These are phyloP conservation scores for Epiperipatus broadwayi DNA, from an alignment of 2,888 invertebrate species.

Conservation along the genomic window DNA sequence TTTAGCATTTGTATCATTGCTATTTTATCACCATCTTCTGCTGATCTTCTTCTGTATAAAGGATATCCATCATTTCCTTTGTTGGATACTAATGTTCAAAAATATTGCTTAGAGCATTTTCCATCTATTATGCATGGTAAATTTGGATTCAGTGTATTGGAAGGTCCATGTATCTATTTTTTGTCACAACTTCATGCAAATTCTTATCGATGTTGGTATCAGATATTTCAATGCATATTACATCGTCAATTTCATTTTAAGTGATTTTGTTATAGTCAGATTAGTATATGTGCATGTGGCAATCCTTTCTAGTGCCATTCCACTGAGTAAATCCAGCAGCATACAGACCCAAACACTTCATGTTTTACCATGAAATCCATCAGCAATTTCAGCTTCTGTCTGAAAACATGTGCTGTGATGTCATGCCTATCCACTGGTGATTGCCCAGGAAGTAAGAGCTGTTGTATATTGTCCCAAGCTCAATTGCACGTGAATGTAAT, in stretches of 20 bases:
- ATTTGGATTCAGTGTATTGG: conserved; percentile 15
- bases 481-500: conserved; percentile 24
- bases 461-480: conserved; percentile 22
- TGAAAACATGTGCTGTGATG: conserved; percentile 19
- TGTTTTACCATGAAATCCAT: conserved; percentile 18
- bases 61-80: conserved; percentile 26
- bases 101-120: conserved; percentile 15
- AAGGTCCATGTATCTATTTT: conserved; percentile 21
- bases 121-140: conserved; percentile 18
- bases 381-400: conserved; percentile 19
- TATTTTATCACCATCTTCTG: conserved; percentile 4
- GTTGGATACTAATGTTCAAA: conserved; percentile 27
- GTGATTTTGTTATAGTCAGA: too few species aligned
- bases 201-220: conserved; percentile 19
- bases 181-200: conserved; percentile 23
- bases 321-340: conserved; percentile 19
- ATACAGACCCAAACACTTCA: conserved; percentile 18
- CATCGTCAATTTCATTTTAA: conserved; percentile 21
- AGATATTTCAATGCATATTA: conserved; percentile 26
- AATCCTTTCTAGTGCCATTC: conserved; percentile 25
- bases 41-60: conserved; percentile 21
- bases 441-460: conserved; percentile 18
- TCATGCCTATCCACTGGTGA: conserved; percentile 20
- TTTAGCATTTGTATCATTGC: too few species aligned
- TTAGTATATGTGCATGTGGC: conserved; percentile 21